Percentiles rank a stretch among this genome's conserved stretches.
These are phyloP conservation scores for Pterostichus niger DNA, from an alignment of 2,888 invertebrate genomes.

Conservation along the genomic window DNA sequence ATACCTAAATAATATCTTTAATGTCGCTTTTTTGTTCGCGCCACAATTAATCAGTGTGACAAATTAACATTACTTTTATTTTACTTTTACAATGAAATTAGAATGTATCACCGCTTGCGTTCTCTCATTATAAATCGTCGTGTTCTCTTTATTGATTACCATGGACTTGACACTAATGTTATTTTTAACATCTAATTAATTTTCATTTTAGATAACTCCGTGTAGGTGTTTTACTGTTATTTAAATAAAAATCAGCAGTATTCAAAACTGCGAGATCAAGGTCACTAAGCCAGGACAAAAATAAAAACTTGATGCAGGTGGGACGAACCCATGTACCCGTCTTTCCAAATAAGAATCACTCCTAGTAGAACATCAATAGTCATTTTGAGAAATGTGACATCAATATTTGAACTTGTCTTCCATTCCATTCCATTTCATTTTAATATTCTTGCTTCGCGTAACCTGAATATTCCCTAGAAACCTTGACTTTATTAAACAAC, in stretches of 20 bases:
- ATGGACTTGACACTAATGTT: background rate
- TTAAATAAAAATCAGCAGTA: background rate
- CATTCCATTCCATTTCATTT: constrained; percentile 21
- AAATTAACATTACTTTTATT: too few species aligned
- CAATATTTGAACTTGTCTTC: constrained; percentile 18
- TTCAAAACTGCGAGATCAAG: constrained; percentile 4
- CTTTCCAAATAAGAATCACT: constrained; percentile 18
- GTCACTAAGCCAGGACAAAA: background rate
- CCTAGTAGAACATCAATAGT: constrained; percentile 6
- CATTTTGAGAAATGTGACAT: constrained; percentile 19
- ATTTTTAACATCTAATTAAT: constrained; percentile 22
- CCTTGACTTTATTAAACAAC: constrained; percentile 43
- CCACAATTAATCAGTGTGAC: too few species aligned
- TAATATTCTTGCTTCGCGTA: constrained; percentile 7
- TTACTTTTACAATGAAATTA: too few species aligned
- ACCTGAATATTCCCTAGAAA: constrained; percentile 21
- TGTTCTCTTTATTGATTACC: background rate
- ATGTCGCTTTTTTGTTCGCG: too few species aligned
- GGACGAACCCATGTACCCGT: background rate
- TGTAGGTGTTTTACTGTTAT: constrained; percentile 22
- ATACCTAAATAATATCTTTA: too few species aligned
- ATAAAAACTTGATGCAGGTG: background rate
- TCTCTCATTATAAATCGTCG: too few species aligned
- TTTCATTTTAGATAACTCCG: background rate
- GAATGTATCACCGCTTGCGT: too few species aligned